phyloP scores from a whole-genome alignment of 2,797 vertebrate species.

The Nyctalus aviator region DNA sequence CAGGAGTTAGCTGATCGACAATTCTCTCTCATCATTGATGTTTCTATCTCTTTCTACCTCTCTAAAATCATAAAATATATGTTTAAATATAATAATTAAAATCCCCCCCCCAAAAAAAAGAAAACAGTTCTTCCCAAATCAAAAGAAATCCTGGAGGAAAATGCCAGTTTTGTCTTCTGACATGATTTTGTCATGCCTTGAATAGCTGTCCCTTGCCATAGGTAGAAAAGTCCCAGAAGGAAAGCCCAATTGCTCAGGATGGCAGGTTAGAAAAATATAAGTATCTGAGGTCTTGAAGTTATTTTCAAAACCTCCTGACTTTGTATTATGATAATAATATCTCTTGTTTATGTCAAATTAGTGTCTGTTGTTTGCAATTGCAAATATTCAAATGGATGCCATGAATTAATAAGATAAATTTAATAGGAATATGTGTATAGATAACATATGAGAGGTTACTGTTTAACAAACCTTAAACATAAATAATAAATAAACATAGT shows the following conservation, averaged over 20 bases:
- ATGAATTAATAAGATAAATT: not conserved
- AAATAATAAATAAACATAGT: not conserved
- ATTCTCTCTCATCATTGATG: too few relatives aligned
- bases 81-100: too few relatives aligned
- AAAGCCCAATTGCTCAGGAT: not conserved
- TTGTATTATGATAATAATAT: not conserved
- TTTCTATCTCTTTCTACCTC: too few relatives aligned
- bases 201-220: not conserved
- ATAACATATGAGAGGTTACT: not conserved
- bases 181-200: not conserved
- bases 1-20: too few relatives aligned
- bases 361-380: not conserved
- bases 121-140: not conserved
- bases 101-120: too few relatives aligned
- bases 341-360: not conserved
- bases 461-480: not conserved
- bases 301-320: not conserved
- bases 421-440: not conserved
- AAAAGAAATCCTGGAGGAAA: not conserved
- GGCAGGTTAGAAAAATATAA: not conserved
- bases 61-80: too few relatives aligned
- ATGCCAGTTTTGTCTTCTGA: not conserved
- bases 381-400: not conserved
- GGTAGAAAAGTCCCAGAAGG: not conserved
- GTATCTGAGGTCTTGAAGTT: not conserved